Percentiles rank a stretch among this genome's conserved stretches.
Evolutionary conservation across 2,113 vertebrate genomes (phyloP).

Genomic region (Nanorana parkeri): DNA sequence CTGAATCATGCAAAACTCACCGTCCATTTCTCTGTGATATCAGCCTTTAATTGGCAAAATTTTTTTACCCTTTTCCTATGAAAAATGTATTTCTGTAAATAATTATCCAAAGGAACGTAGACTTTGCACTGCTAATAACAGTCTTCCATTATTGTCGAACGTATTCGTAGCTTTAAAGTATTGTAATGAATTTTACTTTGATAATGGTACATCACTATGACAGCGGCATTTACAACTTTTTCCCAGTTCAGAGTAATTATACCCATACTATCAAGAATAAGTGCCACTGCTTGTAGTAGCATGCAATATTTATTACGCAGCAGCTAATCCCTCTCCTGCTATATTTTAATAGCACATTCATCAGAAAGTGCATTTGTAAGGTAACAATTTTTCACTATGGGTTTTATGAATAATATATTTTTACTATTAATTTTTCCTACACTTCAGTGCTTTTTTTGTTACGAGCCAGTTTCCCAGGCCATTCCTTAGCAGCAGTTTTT

Average conservation of each 20-base stretch:
- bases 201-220: neutral
- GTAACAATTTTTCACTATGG: neutral
- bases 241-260: constrained; percentile 6
- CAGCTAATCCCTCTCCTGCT: neutral
- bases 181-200: constrained; percentile 1
- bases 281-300: neutral
- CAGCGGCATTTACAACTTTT: neutral
- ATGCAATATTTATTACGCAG: constrained; percentile 5
- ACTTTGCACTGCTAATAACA: no score
- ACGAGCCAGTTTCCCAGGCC: neutral
- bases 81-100: no score
- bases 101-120: no score
- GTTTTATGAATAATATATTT: constrained; percentile 23
- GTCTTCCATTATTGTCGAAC: neutral
- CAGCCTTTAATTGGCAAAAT: no score
- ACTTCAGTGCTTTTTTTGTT: neutral
- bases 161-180: neutral
- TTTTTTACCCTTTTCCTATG: no score
- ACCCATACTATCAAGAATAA: neutral
- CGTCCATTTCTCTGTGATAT: no score
- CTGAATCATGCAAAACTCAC: no score
- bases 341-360: constrained; percentile 31
- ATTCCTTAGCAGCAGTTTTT: neutral
- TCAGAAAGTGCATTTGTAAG: neutral
- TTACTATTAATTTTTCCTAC: constrained; percentile 14